These are phyloP conservation scores for Chroicocephalus ridibundus DNA, from an alignment of 2,113 vertebrate genomes.

Conservation along the genomic window DNA sequence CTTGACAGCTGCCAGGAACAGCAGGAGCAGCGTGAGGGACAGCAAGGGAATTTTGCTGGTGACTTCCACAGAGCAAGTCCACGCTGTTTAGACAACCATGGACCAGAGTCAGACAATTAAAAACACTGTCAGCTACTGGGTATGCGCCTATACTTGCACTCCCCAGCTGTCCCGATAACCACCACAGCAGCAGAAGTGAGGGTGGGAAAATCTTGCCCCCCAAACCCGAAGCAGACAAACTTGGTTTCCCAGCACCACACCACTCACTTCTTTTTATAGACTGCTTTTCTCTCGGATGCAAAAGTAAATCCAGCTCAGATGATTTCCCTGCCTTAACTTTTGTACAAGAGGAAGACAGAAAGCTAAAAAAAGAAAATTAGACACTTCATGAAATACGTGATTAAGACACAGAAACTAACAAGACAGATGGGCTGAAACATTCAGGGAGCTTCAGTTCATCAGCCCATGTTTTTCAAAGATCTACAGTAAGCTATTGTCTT, in stretches of 20 bases:
- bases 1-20: not conserved
- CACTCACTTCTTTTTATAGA: constrained; percentile 45
- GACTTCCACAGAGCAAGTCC: not conserved
- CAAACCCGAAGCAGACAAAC: not conserved
- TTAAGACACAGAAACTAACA: constrained; percentile 69
- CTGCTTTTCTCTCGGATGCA: not conserved
- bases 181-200: not conserved
- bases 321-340: constrained; percentile 64
- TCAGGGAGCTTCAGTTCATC: constrained; percentile 21
- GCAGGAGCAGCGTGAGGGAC: not conserved
- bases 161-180: not conserved
- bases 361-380: constrained; percentile 68
- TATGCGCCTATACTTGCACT: not conserved
- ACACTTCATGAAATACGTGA: constrained; percentile 64
- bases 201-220: not conserved
- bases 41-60: not conserved
- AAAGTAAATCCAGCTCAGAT: constrained; percentile 58
- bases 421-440: constrained; percentile 68
- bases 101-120: not conserved
- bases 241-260: not conserved
- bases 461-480: constrained; percentile 12
- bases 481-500: constrained; percentile 23
- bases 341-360: constrained; percentile 62
- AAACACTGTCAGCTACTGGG: not conserved
- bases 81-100: not conserved